Evolutionary conservation across 2,113 vertebrate genomes (phyloP).

Genomic region (Oryzias melastigma): DNA sequence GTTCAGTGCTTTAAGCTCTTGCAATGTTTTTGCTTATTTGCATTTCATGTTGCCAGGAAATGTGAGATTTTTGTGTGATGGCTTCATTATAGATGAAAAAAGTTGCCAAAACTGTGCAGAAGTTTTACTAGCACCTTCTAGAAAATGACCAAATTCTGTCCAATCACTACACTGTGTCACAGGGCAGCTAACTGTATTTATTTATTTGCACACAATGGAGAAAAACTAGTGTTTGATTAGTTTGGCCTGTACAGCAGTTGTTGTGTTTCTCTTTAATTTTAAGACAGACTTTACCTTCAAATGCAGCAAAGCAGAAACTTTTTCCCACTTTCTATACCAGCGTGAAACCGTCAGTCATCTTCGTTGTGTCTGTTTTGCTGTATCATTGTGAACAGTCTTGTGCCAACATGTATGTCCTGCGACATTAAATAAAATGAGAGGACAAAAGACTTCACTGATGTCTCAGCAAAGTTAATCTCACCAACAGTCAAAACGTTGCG

Average conservation of each 20-base stretch:
- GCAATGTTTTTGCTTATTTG: too few species aligned
- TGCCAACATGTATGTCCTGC: conserved; percentile 35
- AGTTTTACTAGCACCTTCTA: too few species aligned
- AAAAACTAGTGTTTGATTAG: not conserved
- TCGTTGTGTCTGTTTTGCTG: conserved; percentile 20
- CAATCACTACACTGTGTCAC: not conserved
- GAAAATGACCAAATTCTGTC: not conserved
- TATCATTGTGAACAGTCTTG: conserved; percentile 21
- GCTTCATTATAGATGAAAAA: too few species aligned
- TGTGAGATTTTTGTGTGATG: too few species aligned
- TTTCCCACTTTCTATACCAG: conserved; percentile 18
- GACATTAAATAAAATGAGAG: conserved; percentile 58
- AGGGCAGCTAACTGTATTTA: not conserved
- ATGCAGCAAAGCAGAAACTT: not conserved
- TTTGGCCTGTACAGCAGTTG: conserved; percentile 10
- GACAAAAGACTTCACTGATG: conserved; percentile 38
- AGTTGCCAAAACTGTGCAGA: too few species aligned
- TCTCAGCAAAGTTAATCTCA: conserved; percentile 34
- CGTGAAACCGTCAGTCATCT: conserved; percentile 1
- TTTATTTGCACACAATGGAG: not conserved
- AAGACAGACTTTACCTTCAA: not conserved
- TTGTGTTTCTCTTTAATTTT: conserved; percentile 11
- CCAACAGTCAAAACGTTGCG: not conserved
- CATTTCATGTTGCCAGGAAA: too few species aligned
- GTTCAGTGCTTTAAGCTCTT: too few species aligned